Conservation (phyloP, 2,888 invertebrate genomes). For the Eudasyphora cyanicolor region DNA sequence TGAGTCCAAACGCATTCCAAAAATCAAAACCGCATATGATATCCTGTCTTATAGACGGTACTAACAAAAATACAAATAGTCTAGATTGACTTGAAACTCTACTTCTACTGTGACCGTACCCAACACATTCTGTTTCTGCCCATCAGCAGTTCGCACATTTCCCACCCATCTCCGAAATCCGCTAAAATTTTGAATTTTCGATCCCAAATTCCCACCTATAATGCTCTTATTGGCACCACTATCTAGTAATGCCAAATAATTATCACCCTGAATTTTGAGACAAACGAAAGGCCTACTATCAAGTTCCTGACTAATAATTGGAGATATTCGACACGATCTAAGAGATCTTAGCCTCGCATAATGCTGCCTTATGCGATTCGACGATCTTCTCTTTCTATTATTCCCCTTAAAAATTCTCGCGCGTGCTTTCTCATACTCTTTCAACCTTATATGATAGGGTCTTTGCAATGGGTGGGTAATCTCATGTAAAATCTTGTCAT, state of each 20-base stretch:
- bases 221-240: constrained; percentile 23
- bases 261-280: background rate
- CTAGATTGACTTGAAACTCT: background rate
- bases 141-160: constrained; percentile 30
- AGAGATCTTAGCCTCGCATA: too few species aligned
- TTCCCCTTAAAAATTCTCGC: constrained; percentile 5
- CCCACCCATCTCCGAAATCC: background rate
- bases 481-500: background rate
- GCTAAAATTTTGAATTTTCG: background rate
- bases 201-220: constrained; percentile 6
- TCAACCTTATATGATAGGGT: constrained; percentile 7
- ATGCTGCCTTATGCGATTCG: constrained; percentile 13
- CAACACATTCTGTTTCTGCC: background rate
- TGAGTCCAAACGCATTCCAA: constrained; percentile 10
- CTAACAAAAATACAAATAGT: constrained; percentile 12
- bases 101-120: background rate
- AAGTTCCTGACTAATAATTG: background rate
- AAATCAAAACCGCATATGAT: too few species aligned
- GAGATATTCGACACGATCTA: too few species aligned
- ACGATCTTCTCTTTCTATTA: constrained; percentile 13
- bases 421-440: background rate
- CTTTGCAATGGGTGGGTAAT: background rate
- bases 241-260: constrained; percentile 5
- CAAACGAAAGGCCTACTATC: background rate
- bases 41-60: constrained; percentile 9